Evolutionary conservation across 2,113 vertebrate species (phyloP).

Genomic region (Chionomys nivalis): DNA sequence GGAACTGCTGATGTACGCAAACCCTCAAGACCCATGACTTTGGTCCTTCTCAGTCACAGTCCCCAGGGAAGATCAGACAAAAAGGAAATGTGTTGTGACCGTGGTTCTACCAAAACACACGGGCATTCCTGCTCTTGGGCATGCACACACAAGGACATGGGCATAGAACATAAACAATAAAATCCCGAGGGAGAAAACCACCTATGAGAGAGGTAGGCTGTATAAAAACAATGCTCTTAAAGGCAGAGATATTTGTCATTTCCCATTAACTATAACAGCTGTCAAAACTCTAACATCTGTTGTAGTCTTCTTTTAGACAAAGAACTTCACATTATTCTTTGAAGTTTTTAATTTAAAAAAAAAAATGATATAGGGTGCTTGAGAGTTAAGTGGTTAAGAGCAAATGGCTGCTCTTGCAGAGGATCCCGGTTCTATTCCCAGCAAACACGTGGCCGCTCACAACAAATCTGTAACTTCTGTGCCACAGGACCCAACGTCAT

Average conservation of each 20-base stretch:
- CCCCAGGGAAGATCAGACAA: background rate
- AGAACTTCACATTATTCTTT: background rate
- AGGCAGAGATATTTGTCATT: background rate
- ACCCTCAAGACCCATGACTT: background rate
- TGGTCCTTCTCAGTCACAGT: background rate
- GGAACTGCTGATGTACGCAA: background rate
- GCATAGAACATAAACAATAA: background rate
- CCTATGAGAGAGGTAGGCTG: background rate
- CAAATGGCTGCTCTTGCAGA: background rate
- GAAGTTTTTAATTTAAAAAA: background rate
- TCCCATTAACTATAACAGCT: background rate
- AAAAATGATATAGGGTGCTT: background rate
- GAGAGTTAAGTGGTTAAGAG: background rate
- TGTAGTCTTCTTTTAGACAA: background rate
- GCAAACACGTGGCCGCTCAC: background rate
- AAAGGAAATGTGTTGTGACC: background rate
- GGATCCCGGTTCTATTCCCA: background rate
- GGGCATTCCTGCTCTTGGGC: background rate
- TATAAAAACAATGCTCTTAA: background rate
- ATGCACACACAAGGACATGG: background rate
- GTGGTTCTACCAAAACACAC: background rate
- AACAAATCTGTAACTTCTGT: background rate
- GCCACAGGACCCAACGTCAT: background rate
- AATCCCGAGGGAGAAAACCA: slow-evolving; percentile 21
- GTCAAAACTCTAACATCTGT: background rate